Evolutionary conservation across 2,113 vertebrate genomes (phyloP), one percentile per base, ranked within the genome.

Genomic region (Dipodomys ordii): DNA sequence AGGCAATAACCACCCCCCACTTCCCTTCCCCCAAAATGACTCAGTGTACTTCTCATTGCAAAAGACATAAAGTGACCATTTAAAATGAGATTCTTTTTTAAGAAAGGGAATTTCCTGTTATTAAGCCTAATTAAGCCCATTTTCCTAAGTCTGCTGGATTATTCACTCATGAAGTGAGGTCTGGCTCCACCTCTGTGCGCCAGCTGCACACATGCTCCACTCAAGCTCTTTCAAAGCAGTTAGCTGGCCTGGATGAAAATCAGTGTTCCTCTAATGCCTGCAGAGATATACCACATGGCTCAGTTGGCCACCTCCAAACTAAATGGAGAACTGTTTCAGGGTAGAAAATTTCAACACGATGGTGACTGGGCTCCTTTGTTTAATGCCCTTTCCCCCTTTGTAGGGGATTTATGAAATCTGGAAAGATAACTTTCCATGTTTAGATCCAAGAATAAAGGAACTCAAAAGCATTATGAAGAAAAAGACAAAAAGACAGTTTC

Each of bases 121-220:
- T 92, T 91, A 94, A 90, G 72, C 68, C 64, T 84, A 96, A 93
- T 96, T 91, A 94, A 83, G 68, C 4, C 83, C 77, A 84, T 95
- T 92, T 92, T 72, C 88, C 83, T 77, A 92, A 85, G 68, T 84
- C 76, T 77, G 65, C 76, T 10, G 83, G 49, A n/a, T 32, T 91
- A 74, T 10, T 83, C 83, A 2, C 78, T 35, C 7, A 62, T 65
- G 76, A 96, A 49, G 57, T 30, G 11, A 95, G 12, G 57, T 94
- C 88, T 88, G 69, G 20, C 3, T 27, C 18, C 71, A 83, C 25
- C 67, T 90, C 88, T 73, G 64, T 3, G 16, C 15, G 67, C 79
- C 86, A 88, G 67, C 83, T 80, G 39, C 53, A 15, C 7, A 27
- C 44, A 22, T 23, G 46, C 35, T 25, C 71, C 77, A 76, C 19